Conservation (phyloP, 2,888 invertebrate genomes). For the Heteropelma amictum region DNA sequence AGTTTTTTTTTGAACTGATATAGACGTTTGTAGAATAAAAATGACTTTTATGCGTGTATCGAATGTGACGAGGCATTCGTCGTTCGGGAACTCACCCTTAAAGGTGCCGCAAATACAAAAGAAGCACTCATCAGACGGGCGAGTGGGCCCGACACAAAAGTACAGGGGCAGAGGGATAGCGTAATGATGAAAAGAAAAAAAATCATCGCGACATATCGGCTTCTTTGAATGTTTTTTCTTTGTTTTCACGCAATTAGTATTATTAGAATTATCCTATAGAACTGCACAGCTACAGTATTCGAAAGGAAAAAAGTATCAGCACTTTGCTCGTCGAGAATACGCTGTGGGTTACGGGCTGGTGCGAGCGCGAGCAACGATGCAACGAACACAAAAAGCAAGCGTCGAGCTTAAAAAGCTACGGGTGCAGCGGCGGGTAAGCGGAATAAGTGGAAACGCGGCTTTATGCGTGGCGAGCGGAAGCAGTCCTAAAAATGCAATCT, state of each 20-base stretch:
- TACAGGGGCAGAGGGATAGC: constrained; percentile 58
- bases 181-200: constrained; percentile 56
- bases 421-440: no score
- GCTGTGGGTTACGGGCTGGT: no score
- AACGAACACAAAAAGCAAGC: no score
- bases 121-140: constrained; percentile 62
- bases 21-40: neutral
- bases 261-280: neutral
- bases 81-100: constrained; percentile 60
- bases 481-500: no score
- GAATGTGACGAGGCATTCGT: neutral
- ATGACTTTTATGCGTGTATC: neutral
- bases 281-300: neutral
- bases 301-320: neutral
- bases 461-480: no score
- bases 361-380: no score
- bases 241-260: constrained; percentile 32
- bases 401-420: no score
- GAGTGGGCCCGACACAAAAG: constrained; percentile 53
- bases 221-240: constrained; percentile 67
- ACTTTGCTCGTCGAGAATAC: no score
- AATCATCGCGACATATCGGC: constrained; percentile 44
- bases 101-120: constrained; percentile 56
- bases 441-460: no score
- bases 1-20: neutral